Evolutionary conservation across 2,113 vertebrate species (phyloP), one percentile per base, ranked within the genome.

Genomic region (Piaya cayana): DNA sequence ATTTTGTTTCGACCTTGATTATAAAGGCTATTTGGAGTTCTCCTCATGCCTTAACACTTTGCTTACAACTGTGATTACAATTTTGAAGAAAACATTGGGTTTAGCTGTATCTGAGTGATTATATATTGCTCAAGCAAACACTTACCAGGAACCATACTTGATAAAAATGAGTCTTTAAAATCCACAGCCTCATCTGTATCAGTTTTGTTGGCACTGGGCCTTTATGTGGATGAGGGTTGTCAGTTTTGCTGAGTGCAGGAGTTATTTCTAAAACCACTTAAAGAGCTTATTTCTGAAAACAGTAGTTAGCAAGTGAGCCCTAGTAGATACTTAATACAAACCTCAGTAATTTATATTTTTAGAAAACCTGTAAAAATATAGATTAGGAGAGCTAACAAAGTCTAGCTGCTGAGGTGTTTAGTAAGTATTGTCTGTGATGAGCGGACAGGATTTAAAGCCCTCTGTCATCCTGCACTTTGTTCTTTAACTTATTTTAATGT

Each of bases 81-180:
- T 60, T 94, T 79, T 71, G 23, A 76, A 72, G 15, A 52, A n/a
- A 43, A 30, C 17, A 16, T 15, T 53, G 42, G 12, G 76, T 77
- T 50, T 64, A 42, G 43, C 65, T 68, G 15, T 68, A 29, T 55
- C 68, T 65, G 34, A 45, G 42, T 74, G 63, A 45, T 67, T 26
- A 39, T 65, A 29, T 45, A 42, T n/a, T 55, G 25, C 32, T 37
- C 63, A 59, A 77, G 16, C 42, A 72, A 90, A 32, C 32, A 30
- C 42, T 67, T 89, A 67, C 0, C 78, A 85, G 86, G 65, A 95
- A 55, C n/a, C 7, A 14, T 7, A 34, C 50, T 43, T 59, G 53
- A 88, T 88, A 90, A 83, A 93, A n/a, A 96, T 90, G 74, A 49
- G 43, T 53, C 60, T 88, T 63, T 37, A 39, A 86, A 88, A 75